Evolutionary conservation across 2,113 vertebrate genomes (phyloP).

Genomic region (Nothocercus nigrocapillus): DNA sequence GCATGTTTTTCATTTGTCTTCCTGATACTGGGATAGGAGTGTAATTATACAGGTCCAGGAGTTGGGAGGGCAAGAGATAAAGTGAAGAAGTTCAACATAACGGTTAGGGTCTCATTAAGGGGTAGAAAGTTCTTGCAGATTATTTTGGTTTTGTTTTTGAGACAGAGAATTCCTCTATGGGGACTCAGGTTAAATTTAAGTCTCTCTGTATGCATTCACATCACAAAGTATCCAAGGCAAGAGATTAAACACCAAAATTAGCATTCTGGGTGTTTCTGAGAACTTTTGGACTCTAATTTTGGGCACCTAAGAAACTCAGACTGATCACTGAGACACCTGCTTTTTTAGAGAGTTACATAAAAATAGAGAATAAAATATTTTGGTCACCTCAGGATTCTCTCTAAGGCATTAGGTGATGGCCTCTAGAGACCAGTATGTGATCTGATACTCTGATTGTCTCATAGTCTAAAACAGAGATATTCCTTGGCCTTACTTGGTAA

Average conservation of each 20-base stretch:
- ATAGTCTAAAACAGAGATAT: not conserved
- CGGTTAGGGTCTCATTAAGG: not conserved
- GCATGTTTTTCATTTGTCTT: not conserved
- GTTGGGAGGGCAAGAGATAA: not conserved
- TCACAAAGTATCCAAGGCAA: not conserved
- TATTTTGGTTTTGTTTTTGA: not conserved
- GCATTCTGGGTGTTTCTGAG: not conserved
- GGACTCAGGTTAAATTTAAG: not conserved
- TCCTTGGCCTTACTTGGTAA: not conserved
- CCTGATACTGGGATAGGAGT: not conserved
- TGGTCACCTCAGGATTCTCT: not conserved
- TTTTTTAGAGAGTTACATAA: not conserved
- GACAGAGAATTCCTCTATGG: not conserved
- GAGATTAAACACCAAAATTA: not conserved
- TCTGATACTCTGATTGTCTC: not conserved
- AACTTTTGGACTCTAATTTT: not conserved
- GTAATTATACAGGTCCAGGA: not conserved
- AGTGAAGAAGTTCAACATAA: not conserved
- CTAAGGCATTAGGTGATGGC: not conserved
- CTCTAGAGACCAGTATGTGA: not conserved
- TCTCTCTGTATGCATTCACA: not conserved
- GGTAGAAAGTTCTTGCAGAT: not conserved
- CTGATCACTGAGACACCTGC: not conserved
- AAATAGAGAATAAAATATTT: not conserved
- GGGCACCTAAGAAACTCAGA: not conserved